A percentile compares a stretch with the other conserved stretches of the same genome.
Conservation (phyloP, 2,113 vertebrate genomes). For the Ornithorhynchus anatinus region DNA sequence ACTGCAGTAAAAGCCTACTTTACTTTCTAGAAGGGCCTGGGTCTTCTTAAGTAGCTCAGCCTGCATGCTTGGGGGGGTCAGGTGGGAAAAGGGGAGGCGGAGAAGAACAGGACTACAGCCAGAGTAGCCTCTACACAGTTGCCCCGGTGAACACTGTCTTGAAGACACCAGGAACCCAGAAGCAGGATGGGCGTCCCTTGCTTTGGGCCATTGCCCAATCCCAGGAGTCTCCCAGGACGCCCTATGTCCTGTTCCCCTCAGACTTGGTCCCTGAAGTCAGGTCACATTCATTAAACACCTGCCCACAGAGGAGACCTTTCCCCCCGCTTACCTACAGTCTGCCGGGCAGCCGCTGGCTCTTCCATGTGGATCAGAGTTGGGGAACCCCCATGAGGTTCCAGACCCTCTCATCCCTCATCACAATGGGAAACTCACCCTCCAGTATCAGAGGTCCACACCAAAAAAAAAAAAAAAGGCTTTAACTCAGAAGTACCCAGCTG, state of each 20-base stretch:
- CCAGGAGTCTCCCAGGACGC: background rate
- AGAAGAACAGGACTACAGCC: background rate
- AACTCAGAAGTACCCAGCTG: no score
- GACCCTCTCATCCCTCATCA: no score
- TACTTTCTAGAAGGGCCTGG: conserved; percentile 1
- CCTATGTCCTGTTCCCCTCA: background rate
- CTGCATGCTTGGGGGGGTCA: background rate
- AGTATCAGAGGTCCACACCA: no score
- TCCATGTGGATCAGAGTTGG: no score
- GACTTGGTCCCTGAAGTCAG: no score
- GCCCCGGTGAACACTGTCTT: background rate
- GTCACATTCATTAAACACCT: no score
- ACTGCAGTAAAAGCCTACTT: conserved; percentile 35
- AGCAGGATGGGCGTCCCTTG: background rate
- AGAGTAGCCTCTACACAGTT: background rate
- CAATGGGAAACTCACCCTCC: no score
- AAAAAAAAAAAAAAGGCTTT: no score
- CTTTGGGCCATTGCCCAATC: background rate
- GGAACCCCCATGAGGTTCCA: no score
- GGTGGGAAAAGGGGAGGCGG: background rate
- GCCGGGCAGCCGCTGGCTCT: no score
- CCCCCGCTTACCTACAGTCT: no score
- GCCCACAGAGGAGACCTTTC: no score
- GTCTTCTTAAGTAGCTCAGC: background rate
- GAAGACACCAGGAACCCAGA: background rate